phyloP scores from a whole-genome alignment of 2,888 invertebrate species.

The Megamerina dolium region DNA sequence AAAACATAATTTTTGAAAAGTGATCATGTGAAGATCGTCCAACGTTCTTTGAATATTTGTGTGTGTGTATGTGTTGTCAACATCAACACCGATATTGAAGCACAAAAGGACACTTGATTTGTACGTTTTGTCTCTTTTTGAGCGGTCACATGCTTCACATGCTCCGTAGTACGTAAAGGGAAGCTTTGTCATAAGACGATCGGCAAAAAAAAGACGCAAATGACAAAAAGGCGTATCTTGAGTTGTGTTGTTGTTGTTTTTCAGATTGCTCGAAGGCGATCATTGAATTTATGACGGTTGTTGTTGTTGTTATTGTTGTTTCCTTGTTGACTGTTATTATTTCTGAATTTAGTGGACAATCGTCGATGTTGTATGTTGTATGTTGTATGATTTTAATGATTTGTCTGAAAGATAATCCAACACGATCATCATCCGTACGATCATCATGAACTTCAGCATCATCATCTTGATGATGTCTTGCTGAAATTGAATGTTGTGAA shows the following conservation, averaged over 20 bases:
- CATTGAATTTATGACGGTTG: conserved; percentile 19
- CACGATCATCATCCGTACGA: too few relatives aligned
- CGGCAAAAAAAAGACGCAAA: background rate
- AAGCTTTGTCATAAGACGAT: too few relatives aligned
- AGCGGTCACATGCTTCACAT: conserved; percentile 4
- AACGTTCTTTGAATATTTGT: too few relatives aligned
- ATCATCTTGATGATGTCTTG: background rate
- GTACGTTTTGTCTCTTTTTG: too few relatives aligned
- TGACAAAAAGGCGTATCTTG: conserved; percentile 13
- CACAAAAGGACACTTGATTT: too few relatives aligned
- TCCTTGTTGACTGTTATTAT: conserved; percentile 4
- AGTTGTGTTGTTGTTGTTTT: conserved; percentile 2
- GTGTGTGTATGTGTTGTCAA: too few relatives aligned
- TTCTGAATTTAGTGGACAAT: background rate
- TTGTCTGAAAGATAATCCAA: background rate
- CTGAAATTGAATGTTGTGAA: conserved; percentile 3
- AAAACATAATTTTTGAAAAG: too few relatives aligned
- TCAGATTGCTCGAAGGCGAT: conserved; percentile 4
- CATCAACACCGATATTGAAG: conserved; percentile 6
- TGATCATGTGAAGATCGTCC: too few relatives aligned
- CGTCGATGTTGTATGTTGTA: background rate
- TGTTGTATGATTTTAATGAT: background rate
- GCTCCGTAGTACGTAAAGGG: background rate
- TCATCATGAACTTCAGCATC: background rate
- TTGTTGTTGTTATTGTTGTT: conserved; percentile 1